Base-by-base conservation (phyloP, 2,888 invertebrate species). In the Drosophila meridionalis region DNA sequence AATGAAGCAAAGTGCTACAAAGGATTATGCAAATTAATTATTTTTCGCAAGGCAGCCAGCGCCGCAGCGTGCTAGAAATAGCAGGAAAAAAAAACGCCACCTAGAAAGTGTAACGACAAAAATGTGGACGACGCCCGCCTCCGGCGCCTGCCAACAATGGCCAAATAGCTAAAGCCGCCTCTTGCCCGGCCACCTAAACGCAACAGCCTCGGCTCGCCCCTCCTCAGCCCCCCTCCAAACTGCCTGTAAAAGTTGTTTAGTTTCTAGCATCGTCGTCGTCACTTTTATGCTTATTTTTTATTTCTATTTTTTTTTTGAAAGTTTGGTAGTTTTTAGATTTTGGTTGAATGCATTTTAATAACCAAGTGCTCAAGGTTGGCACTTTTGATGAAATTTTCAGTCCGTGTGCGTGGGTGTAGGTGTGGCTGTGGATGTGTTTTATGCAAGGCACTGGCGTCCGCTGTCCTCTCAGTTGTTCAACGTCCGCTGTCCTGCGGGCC, bases 1-100 rank as follows among this genome's bases (percentile, higher is more conserved):
- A 87, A 86, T 86, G 87, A 90, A 90, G 91, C 87, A 90, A 87
- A 87, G 89, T 87, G 91, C 89, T 87, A 90, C 87, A 87, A 87
- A 87, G 87, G 87, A 90, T 87, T 87, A 87, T 87, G 87, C 91
- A 87, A 87, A 87, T 87, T 87, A 87, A 87, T 87, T 87, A 87
- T 87, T 87, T 90, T 87, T 90, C 83, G 83, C 90, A 85, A 90
- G 89, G 82, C 89, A 89, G 69, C 76, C 89, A 87, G 73, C 82
- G 82, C 52, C 69, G 59, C 69, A 69, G 61, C 68, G 68, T 64
- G 43, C 78, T 61, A 55, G 61, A 60, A 34, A 47, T 28, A 30
- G 28, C 28, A 28, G 14, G 9, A 43, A 45, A 28, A 30, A 63
- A 62, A 70, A 69, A 71, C 57, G 43, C 67, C 76, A 71, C 61